These are phyloP conservation scores for Anguilla japonica DNA, from an alignment of 2,113 vertebrate species.

Conservation along the genomic window DNA sequence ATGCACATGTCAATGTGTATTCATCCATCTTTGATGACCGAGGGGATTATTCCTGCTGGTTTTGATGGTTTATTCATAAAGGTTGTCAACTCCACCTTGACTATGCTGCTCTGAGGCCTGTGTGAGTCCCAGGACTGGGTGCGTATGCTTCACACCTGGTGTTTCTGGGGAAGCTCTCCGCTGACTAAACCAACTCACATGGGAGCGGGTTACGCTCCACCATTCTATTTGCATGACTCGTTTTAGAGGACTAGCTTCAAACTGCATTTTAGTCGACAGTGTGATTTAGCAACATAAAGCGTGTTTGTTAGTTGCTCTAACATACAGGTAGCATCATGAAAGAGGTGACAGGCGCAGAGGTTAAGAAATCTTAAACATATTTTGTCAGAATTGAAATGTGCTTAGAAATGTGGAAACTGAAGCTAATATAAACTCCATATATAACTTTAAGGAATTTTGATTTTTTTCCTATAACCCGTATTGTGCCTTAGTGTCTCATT, in stretches of 20 bases:
- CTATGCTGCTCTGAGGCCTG: not conserved
- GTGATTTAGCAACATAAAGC: no score
- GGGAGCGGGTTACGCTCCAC: not conserved
- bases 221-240: not conserved
- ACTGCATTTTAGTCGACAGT: not conserved
- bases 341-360: not conserved
- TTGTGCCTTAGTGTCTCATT: no score
- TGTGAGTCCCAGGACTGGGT: not conserved
- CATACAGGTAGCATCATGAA: no score
- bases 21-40: not conserved
- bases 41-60: not conserved
- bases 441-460: no score
- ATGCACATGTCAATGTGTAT: not conserved
- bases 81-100: not conserved
- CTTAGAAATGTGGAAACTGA: not conserved
- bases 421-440: no score
- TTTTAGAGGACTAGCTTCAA: not conserved
- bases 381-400: not conserved
- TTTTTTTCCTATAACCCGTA: no score
- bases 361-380: not conserved
- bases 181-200: not conserved
- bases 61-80: not conserved
- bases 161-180: not conserved
- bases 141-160: not conserved
- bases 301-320: no score